A percentile compares a stretch with the other conserved stretches of the same genome.
These are phyloP conservation scores for Coluber constrictor DNA, from an alignment of 2,797 vertebrate genomes.

Conservation along the genomic window DNA sequence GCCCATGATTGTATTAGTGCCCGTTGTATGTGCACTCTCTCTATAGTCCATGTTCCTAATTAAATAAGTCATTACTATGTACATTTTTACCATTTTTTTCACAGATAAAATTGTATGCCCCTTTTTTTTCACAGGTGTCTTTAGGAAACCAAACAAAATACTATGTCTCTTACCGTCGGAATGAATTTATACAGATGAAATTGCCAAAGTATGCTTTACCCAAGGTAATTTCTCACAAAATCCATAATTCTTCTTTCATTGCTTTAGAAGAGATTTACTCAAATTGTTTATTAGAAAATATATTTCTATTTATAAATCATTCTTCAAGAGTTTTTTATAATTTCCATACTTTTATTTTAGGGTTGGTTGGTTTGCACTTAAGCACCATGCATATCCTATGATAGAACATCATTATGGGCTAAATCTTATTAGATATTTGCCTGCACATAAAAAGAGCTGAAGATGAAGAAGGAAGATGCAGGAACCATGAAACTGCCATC, in stretches of 20 bases:
- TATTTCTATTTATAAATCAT: background rate
- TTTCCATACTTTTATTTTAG: background rate
- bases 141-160: conserved; percentile 86
- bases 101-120: background rate
- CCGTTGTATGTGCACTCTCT: background rate
- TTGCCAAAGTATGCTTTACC: conserved; percentile 91
- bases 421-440: background rate
- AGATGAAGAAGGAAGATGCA: background rate
- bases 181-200: conserved; percentile 88
- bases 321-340: background rate
- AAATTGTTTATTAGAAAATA: background rate
- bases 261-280: background rate
- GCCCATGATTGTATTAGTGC: background rate
- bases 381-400: background rate
- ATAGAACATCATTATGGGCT: background rate
- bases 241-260: background rate
- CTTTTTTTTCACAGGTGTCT: conserved; percentile 65
- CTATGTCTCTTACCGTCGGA: conserved; percentile 86
- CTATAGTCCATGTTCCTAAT: background rate
- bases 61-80: background rate
- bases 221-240: conserved; percentile 76
- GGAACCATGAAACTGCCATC: background rate
- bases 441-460: background rate
- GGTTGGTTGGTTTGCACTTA: background rate
- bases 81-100: background rate